Conservation (phyloP, 2,797 vertebrate genomes). For the Microhierax caerulescens region DNA sequence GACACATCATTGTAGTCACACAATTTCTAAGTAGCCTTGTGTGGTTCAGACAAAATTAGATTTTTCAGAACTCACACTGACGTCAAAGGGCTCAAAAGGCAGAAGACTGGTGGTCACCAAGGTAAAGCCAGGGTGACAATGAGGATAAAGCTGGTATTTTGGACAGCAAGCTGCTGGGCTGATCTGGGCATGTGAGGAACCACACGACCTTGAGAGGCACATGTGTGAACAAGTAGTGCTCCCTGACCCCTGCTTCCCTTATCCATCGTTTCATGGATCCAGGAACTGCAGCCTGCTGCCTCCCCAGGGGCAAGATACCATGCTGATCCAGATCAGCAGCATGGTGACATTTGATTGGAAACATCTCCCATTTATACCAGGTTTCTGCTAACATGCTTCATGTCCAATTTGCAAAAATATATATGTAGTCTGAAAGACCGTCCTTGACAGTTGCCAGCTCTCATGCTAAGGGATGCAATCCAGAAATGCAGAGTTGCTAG, state of each 20-base stretch:
- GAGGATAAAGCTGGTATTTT: not conserved
- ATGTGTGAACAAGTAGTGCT: not conserved
- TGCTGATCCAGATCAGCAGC: not conserved
- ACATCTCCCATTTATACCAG: not conserved
- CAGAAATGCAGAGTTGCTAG: not conserved
- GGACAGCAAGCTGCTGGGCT: not conserved
- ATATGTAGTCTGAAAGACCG: not conserved
- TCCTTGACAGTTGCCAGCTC: not conserved
- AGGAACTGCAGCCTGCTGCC: not conserved
- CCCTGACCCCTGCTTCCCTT: not conserved
- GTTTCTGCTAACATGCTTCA: not conserved
- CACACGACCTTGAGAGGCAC: not conserved
- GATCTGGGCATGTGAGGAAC: not conserved
- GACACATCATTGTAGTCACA: not conserved
- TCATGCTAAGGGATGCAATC: not conserved
- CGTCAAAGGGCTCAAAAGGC: not conserved
- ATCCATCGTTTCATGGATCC: not conserved
- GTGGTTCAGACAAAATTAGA: not conserved
- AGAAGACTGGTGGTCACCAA: not conserved
- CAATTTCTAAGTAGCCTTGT: not conserved
- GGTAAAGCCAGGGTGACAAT: not conserved
- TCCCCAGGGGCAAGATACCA: not conserved
- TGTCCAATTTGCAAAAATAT: not conserved
- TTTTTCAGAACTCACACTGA: not conserved
- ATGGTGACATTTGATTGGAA: not conserved